Conservation (phyloP, 2,888 invertebrate genomes). For the Calliphora vomitoria region DNA sequence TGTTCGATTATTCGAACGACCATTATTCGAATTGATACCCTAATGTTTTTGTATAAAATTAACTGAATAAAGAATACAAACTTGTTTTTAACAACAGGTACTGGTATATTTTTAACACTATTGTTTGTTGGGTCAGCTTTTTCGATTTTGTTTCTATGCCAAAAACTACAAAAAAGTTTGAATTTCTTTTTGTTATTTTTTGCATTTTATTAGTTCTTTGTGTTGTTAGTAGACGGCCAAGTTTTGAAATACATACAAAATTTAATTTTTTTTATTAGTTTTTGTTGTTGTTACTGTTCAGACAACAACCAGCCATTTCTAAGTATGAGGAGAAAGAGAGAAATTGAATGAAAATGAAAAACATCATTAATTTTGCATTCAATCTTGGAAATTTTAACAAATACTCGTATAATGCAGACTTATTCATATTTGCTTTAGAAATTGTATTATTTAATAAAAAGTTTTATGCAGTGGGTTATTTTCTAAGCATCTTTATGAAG, state of each 20-base stretch:
- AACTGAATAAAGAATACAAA: too few relatives aligned
- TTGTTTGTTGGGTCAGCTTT: constrained; percentile 32
- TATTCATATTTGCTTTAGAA: not conserved
- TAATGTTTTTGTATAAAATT: too few relatives aligned
- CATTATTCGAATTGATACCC: too few relatives aligned
- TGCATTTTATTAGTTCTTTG: constrained; percentile 13
- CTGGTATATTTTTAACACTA: too few relatives aligned
- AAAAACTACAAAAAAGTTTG: constrained; percentile 27
- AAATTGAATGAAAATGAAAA: not conserved
- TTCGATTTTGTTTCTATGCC: constrained; percentile 37
- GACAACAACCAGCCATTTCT: constrained; percentile 9
- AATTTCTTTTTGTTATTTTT: not conserved
- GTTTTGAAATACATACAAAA: constrained; percentile 45
- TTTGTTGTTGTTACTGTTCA: not conserved
- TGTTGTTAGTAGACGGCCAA: constrained; percentile 43
- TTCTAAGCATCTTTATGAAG: not conserved
- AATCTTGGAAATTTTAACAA: constrained; percentile 6
- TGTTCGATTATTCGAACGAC: too few relatives aligned
- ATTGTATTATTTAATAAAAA: constrained; percentile 7
- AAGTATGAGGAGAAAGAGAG: not conserved
- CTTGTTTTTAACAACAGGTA: too few relatives aligned
- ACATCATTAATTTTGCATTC: constrained; percentile 12
- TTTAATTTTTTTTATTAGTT: constrained; percentile 28
- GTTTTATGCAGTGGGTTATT: not conserved
- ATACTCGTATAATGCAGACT: not conserved